Percentiles rank a stretch among this genome's conserved stretches.
Evolutionary conservation across 2,113 vertebrate species (phyloP).

Genomic region (Myanophis thanlyinensis): DNA sequence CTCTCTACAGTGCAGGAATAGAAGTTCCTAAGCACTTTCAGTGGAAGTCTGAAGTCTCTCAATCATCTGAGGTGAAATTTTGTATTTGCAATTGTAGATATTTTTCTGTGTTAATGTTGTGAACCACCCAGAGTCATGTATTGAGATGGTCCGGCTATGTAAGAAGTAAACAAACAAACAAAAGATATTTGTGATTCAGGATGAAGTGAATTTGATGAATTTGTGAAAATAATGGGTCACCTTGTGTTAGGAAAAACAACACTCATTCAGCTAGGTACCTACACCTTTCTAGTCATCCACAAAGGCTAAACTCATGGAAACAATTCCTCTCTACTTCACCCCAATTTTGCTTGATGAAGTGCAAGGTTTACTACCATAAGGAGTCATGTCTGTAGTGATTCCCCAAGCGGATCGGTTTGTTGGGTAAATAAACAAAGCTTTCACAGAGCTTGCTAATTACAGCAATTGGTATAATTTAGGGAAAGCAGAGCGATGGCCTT

Average conservation of each 20-base stretch:
- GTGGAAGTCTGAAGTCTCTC: too few species aligned
- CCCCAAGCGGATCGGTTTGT: not conserved
- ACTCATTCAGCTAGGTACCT: not conserved
- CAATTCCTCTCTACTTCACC: not conserved
- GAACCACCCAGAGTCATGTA: not conserved
- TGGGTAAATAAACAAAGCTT: conserved; percentile 1
- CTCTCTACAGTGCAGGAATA: too few species aligned
- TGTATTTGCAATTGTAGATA: not conserved
- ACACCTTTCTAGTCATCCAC: not conserved
- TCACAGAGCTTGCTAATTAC: conserved; percentile 22
- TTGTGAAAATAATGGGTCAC: not conserved
- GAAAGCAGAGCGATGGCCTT: not conserved
- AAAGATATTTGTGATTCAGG: not conserved
- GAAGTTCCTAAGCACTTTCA: too few species aligned
- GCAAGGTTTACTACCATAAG: not conserved
- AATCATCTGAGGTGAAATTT: too few species aligned
- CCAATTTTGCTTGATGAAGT: not conserved
- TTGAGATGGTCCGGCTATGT: not conserved
- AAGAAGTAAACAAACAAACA: not conserved
- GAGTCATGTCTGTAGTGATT: not conserved
- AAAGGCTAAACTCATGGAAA: not conserved
- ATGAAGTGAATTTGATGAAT: not conserved
- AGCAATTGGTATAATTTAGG: conserved; percentile 12
- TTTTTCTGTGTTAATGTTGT: not conserved
- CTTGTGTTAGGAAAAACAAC: not conserved